Percentiles rank a stretch among this genome's conserved stretches.
Evolutionary conservation across 1,140 invertebrate genomes (phyloP).

Genomic region (Nautilus pompilius): DNA sequence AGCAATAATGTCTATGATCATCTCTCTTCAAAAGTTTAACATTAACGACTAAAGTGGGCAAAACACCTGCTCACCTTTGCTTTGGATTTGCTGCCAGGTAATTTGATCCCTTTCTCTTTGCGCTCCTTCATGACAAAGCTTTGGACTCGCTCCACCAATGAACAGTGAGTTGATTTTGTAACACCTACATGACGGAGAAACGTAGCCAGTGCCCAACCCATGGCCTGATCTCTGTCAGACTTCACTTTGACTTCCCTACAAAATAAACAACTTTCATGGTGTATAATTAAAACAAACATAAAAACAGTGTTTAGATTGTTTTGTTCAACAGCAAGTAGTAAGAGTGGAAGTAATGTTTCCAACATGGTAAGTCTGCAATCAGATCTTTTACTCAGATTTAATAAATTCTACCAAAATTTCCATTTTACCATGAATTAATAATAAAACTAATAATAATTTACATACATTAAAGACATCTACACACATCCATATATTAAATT

Average conservation of each 20-base stretch:
- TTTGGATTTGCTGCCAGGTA: conserved; percentile 19
- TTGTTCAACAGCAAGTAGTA: too few species aligned
- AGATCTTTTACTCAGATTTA: too few species aligned
- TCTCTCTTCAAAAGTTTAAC: too few species aligned
- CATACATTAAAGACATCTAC: too few species aligned
- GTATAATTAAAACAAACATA: background rate
- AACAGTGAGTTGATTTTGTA: conserved; percentile 54
- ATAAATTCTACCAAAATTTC: too few species aligned
- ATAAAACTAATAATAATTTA: too few species aligned
- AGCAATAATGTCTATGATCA: too few species aligned
- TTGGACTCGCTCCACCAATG: conserved; percentile 66
- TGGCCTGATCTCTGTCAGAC: conserved; percentile 63
- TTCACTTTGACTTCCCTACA: conserved; percentile 48
- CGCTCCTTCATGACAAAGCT: conserved; percentile 83
- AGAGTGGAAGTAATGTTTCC: too few species aligned
- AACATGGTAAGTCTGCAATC: too few species aligned
- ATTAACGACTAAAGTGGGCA: background rate
- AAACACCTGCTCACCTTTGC: conserved; percentile 24
- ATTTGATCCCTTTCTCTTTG: conserved; percentile 52
- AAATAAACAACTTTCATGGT: background rate
- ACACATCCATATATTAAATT: too few species aligned
- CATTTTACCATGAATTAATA: too few species aligned
- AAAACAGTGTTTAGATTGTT: too few species aligned
- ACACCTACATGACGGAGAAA: conserved; percentile 71
- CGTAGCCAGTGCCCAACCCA: conserved; percentile 75